Evolutionary conservation across 2,888 invertebrate species (phyloP).

Genomic region (Synanthedon vespiformis): DNA sequence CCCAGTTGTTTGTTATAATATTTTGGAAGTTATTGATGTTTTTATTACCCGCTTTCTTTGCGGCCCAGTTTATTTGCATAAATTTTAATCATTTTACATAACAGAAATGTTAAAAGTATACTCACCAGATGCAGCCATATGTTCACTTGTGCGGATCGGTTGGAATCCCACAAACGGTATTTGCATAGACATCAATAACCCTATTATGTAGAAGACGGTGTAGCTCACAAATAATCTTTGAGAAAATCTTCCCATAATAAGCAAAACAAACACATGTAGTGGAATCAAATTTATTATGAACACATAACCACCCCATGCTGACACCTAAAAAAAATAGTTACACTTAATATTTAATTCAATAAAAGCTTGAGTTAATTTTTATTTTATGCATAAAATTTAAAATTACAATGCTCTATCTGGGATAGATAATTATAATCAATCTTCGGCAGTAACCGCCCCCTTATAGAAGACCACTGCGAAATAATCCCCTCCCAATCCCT

Average conservation of each 20-base stretch:
- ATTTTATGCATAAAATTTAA: not conserved
- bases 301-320: constrained; percentile 99
- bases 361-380: not conserved
- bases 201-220: constrained; percentile 96
- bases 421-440: no score
- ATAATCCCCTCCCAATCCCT: no score
- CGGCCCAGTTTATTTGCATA: not conserved
- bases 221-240: constrained; percentile 94
- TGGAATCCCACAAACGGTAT: constrained; percentile 97
- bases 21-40: no score
- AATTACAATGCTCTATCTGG: no score
- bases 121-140: constrained; percentile 96
- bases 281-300: constrained; percentile 99
- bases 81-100: no score
- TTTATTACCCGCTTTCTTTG: no score
- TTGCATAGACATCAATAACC: constrained; percentile 97
- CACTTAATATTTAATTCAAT: not conserved
- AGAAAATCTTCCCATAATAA: constrained; percentile 96
- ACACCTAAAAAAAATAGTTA: constrained; percentile 73
- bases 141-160: constrained; percentile 98
- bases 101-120: not conserved
- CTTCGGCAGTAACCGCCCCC: no score
- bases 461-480: no score
- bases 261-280: constrained; percentile 93
- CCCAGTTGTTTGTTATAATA: no score